Base-by-base conservation (phyloP, 2,888 invertebrate species). In the Drosophila multiciliata region DNA sequence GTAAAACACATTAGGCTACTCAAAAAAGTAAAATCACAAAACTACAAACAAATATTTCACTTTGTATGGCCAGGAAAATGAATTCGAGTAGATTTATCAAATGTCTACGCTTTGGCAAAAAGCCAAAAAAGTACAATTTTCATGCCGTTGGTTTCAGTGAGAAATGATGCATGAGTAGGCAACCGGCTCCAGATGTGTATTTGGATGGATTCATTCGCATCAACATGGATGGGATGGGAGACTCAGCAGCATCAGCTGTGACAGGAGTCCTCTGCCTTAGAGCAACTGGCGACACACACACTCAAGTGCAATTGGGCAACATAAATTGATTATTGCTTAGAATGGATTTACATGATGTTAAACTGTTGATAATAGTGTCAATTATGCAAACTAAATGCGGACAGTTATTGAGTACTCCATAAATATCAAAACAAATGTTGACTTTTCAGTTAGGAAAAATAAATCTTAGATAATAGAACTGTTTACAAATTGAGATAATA, bases 21-120 rank as follows among this genome's bases (percentile, higher is more conserved):
- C 29, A 50, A 50, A 50, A 50, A n/a, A 29, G 29, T 60, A 42
- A 73, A 75, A 80, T 66, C 73, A 58, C 40, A 60, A 68, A 66
- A 61, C 81, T 68, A 29, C 29, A 3, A 42, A 36, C 11, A 80
- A 74, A 71, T 69, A 79, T 64, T 71, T 84, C 55, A 63, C 52
- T 76, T 73, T 60, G 17, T 20, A 45, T 52, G 40, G 23, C 40
- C 5, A 20, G 20, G 3, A 26, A 49, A 58, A 68, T 67, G 64
- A 55, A 49, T 52, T 29, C 45, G 57, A 53, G 54, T 20, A 55
- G 62, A 72, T 72, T 64, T 66, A 70, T 63, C 70, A 73, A 60
- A 63, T 45, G 53, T 38, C 38, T 53, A 35, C 50, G 17, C 40
- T 20, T 62, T 78, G 79, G 82, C 84, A 62, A 35, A 53, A 54